These are phyloP conservation scores for Channa striata DNA, from an alignment of 2,797 vertebrate genomes.

Conservation along the genomic window DNA sequence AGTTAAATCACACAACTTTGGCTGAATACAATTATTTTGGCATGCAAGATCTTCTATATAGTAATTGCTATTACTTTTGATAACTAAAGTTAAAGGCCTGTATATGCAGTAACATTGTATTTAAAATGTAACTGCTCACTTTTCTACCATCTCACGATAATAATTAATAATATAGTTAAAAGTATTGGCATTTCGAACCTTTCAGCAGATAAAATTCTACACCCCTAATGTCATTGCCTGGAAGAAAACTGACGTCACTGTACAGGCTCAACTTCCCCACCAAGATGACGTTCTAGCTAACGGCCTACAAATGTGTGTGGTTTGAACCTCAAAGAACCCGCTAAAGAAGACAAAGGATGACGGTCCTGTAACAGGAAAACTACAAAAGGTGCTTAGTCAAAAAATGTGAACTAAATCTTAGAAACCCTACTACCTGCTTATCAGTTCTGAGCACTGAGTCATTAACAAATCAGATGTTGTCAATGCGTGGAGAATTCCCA, in stretches of 20 bases:
- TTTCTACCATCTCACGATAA: too few species aligned
- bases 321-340: neutral
- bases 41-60: too few species aligned
- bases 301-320: neutral
- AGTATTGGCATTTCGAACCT: neutral
- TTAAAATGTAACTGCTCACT: too few species aligned
- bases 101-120: too few species aligned
- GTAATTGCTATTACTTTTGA: too few species aligned
- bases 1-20: too few species aligned
- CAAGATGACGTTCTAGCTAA: neutral
- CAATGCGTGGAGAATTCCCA: too few species aligned
- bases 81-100: too few species aligned
- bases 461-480: too few species aligned
- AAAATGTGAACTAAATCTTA: neutral
- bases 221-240: neutral
- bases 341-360: neutral
- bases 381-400: neutral
- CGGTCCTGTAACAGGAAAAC: slow-evolving; percentile 17
- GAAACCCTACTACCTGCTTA: neutral
- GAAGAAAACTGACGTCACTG: neutral
- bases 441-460: too few species aligned
- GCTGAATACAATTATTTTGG: too few species aligned
- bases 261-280: neutral
- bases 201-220: neutral
- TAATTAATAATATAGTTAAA: too few species aligned